phyloP scores from a whole-genome alignment of 2,113 vertebrate species.

The Pachyramphus minor region DNA sequence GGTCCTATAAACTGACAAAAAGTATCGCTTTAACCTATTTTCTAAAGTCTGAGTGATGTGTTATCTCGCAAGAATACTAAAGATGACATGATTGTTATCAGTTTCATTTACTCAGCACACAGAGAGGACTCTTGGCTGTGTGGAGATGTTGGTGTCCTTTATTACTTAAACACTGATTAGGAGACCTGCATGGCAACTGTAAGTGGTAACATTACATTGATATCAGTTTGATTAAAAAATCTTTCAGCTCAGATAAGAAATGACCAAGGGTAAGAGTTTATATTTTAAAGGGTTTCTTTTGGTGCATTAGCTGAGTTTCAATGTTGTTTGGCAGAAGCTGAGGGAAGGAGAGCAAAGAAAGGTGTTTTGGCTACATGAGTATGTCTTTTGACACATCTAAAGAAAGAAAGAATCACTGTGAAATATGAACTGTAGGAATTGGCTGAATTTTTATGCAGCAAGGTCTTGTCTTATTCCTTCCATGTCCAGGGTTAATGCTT shows the following conservation, averaged over 20 bases:
- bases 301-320: neutral
- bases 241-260: neutral
- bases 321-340: neutral
- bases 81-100: neutral
- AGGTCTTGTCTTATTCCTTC: neutral
- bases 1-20: neutral
- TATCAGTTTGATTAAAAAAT: neutral
- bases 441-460: neutral
- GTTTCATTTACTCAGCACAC: slow-evolving; percentile 1
- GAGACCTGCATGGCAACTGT: neutral
- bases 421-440: neutral
- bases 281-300: neutral
- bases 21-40: neutral
- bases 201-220: neutral
- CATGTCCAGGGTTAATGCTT: neutral
- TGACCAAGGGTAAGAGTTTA: neutral
- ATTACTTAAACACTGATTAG: neutral
- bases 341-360: neutral
- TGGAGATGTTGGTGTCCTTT: neutral
- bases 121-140: neutral
- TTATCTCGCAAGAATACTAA: neutral
- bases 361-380: neutral
- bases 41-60: neutral
- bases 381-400: neutral
- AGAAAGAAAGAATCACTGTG: neutral